These are phyloP conservation scores for Nymphicus hollandicus DNA, from an alignment of 2,113 vertebrate species.

Conservation along the genomic window DNA sequence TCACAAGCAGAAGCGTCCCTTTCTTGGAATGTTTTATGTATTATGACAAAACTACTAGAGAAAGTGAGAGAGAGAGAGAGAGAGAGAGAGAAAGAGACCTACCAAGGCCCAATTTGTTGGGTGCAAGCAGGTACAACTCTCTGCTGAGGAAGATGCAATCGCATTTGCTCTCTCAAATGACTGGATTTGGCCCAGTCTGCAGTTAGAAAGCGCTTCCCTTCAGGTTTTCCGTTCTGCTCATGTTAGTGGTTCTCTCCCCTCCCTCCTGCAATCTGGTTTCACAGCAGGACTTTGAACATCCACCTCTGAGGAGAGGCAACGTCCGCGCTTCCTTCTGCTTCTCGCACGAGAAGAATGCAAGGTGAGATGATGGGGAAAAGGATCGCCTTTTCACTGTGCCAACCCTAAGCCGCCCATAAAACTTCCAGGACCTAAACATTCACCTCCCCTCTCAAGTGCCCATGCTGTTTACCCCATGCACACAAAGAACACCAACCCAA, in stretches of 20 bases:
- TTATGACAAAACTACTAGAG: background rate
- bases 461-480: background rate
- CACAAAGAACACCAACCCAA: conserved; percentile 12
- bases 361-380: background rate
- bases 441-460: conserved; percentile 37
- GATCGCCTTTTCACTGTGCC: background rate
- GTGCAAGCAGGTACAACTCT: background rate
- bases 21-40: background rate
- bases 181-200: background rate
- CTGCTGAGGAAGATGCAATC: background rate
- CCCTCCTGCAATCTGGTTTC: background rate
- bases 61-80: background rate
- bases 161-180: background rate
- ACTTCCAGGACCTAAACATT: conserved; percentile 37
- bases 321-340: background rate
- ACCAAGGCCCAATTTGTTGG: background rate
- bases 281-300: background rate
- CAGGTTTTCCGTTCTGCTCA: background rate
- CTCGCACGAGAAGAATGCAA: background rate
- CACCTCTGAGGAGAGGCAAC: background rate
- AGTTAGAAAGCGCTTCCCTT: background rate
- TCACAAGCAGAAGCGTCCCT: background rate
- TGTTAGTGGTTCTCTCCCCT: background rate
- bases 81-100: background rate
- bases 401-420: conserved; percentile 2